phyloP scores from a whole-genome alignment of 2,113 vertebrate species.

The Sprattus sprattus region DNA sequence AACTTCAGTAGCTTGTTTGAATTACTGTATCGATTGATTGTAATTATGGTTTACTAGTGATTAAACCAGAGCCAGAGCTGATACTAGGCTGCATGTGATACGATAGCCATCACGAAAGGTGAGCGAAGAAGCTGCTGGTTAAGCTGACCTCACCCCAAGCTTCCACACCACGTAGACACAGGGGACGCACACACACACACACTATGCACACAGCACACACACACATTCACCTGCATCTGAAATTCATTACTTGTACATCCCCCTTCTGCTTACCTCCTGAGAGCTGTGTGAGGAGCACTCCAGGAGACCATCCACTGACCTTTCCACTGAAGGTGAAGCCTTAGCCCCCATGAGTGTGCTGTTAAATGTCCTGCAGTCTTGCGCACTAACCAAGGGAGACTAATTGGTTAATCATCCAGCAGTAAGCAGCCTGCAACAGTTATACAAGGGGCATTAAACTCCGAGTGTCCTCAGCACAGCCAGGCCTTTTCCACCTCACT shows the following conservation, averaged over 20 bases:
- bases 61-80: too few species aligned
- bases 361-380: not conserved
- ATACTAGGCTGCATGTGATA: too few species aligned
- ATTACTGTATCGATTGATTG: too few species aligned
- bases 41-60: too few species aligned
- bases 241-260: not conserved
- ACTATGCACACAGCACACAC: not conserved
- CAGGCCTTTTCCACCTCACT: not conserved
- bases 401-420: conserved; percentile 15
- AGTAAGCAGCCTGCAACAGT: not conserved
- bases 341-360: not conserved
- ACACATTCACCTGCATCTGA: too few species aligned
- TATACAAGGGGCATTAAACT: conserved; percentile 5
- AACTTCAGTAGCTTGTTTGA: too few species aligned
- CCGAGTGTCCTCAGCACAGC: not conserved
- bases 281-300: not conserved
- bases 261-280: not conserved
- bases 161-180: not conserved
- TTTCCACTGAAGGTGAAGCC: not conserved
- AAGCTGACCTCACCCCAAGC: too few species aligned
- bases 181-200: not conserved
- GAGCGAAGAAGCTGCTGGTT: too few species aligned
- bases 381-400: not conserved
- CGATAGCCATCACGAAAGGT: too few species aligned
- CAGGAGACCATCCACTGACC: not conserved